A percentile compares a stretch with the other conserved stretches of the same genome.
phyloP scores from a whole-genome alignment of 2,888 invertebrate species.

The Tinea pellionella region DNA sequence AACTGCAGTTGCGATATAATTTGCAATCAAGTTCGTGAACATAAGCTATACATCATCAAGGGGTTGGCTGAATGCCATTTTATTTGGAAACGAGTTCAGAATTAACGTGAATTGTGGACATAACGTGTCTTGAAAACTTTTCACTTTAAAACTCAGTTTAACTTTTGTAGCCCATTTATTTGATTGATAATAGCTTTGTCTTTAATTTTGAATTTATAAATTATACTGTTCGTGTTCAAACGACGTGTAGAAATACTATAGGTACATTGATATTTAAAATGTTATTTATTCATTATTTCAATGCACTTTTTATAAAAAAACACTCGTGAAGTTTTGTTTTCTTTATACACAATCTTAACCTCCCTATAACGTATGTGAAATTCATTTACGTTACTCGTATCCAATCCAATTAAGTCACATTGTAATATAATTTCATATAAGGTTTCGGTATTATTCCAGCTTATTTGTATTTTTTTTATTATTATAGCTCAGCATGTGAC shows the following conservation, averaged over 20 bases:
- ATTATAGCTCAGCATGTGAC: too few species aligned
- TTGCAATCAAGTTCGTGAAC: constrained; percentile 7
- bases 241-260: too few species aligned
- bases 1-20: constrained; percentile 4
- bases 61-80: constrained; percentile 7
- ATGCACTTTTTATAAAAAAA: too few species aligned
- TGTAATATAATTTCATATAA: constrained; percentile 12
- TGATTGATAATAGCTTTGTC: too few species aligned
- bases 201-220: too few species aligned
- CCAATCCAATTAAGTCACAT: constrained; percentile 13
- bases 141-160: background rate
- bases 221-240: too few species aligned
- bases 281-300: too few species aligned
- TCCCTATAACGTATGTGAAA: constrained; percentile 4
- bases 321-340: too few species aligned
- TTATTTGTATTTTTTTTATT: too few species aligned
- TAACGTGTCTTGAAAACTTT: constrained; percentile 13
- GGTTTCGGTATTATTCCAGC: background rate
- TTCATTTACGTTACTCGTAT: constrained; percentile 12
- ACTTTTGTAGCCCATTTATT: background rate
- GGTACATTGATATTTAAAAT: too few species aligned
- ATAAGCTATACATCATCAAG: constrained; percentile 6
- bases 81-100: constrained; percentile 1
- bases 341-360: background rate
- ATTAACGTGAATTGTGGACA: constrained; percentile 7